phyloP scores from a whole-genome alignment of 2,797 vertebrate species.

The Mormyrops boulengeri region DNA sequence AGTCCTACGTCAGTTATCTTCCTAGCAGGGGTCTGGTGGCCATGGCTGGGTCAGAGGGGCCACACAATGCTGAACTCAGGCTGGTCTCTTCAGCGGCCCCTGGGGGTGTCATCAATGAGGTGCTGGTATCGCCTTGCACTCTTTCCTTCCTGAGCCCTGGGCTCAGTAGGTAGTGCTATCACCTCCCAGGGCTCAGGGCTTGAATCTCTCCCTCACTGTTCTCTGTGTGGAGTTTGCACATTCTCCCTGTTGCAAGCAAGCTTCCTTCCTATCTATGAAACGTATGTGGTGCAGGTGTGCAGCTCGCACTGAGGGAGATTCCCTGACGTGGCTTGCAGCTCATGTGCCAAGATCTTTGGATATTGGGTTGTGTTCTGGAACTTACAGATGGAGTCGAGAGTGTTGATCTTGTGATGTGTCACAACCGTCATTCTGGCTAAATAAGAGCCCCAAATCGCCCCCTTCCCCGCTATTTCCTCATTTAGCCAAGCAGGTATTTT shows the following conservation, averaged over 20 bases:
- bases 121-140: neutral
- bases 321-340: neutral
- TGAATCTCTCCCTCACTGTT: neutral
- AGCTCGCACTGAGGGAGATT: neutral
- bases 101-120: neutral
- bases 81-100: neutral
- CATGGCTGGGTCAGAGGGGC: neutral
- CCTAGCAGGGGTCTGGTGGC: neutral
- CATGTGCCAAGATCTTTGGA: neutral
- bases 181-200: neutral
- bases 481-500: neutral
- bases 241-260: neutral
- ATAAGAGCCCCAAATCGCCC: neutral
- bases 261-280: neutral
- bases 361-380: neutral
- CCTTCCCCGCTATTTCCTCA: neutral
- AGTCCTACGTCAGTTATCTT: neutral
- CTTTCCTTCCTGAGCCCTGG: neutral
- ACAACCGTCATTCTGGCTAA: neutral
- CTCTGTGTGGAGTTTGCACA: neutral
- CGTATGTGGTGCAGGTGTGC: neutral
- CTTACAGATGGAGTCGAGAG: neutral
- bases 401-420: neutral
- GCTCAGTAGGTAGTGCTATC: neutral
- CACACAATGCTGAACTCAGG: neutral